Evolutionary conservation across 92 coral and sea anemone species (phyloP), one percentile per base, ranked within the genome.

Genomic region (Phenganax marumi): DNA sequence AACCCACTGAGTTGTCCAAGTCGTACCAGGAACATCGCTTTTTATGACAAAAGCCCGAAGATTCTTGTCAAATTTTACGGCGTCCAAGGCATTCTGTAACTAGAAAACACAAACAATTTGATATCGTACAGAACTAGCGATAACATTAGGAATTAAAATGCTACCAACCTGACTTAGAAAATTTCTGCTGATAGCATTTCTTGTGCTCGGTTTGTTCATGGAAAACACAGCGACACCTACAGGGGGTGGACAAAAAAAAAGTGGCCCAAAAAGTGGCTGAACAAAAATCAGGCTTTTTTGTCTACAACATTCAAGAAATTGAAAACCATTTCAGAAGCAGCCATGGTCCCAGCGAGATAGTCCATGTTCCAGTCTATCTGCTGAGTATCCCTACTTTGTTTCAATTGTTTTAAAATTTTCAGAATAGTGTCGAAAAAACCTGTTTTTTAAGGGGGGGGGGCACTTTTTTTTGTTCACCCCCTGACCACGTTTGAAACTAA

Each of bases 51-150:
- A 75, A 43, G 93, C 93, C 54, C 97, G 91, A 0, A 95, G 91
- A 89, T 90, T 91, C 76, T 89, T 95, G 88, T 91, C 98, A 92
- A 93, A 92, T 76, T 92, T 95, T 46, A 95, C 96, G 61, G 88
- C 88, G n/a, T 86, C 88, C 52, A 95, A 81, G 22, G 98, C 97
- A 19, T 92, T 94, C 81, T 85, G 82, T 73, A 95, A 89, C 98
- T 95, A 50, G 51, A 58, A 84, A 70, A 56, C n/a, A 10, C 57
- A 79, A 24, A 68, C 52, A 13, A 0, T 25, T 7, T 2, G 8
- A 0, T 17, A 50, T 57, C 9, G 25, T 63, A 21, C 50, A 56
- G 58, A 22, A 53, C 24, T n/a, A 75, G 19, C n/a, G 1, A 49
- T 12, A 7, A 19, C 62, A 26, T 14, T 18, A 19, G n/a, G 33